Conservation (phyloP, 2,888 invertebrate species). For the Archips xylosteana region DNA sequence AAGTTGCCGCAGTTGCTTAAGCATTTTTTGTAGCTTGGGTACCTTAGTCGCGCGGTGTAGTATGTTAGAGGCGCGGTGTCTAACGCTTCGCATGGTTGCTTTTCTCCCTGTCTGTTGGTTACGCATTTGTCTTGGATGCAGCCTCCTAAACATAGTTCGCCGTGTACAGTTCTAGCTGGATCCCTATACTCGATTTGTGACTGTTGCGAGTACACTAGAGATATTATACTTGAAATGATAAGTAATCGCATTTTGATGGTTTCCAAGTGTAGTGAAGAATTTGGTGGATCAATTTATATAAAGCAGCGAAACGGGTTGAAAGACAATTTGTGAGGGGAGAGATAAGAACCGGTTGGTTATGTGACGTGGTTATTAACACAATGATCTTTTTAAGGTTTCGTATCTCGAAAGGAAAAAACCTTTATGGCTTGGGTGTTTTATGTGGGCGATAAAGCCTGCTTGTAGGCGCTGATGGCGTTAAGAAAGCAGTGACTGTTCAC, state of each 20-base stretch:
- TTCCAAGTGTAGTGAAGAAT: not conserved
- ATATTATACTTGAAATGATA: not conserved
- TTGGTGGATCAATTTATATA: not conserved
- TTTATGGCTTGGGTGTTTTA: no score
- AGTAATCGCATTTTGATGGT: not conserved
- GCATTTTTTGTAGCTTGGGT: not conserved
- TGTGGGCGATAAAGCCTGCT: no score
- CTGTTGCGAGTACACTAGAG: not conserved
- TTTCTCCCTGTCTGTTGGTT: not conserved
- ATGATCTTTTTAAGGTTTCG: no score
- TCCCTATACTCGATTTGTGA: not conserved
- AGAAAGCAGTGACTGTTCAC: no score
- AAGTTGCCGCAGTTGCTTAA: slow-evolving; percentile 1
- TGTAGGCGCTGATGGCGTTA: no score
- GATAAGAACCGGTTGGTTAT: not conserved
- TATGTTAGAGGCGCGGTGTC: not conserved
- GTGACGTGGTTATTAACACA: no score
- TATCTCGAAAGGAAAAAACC: no score
- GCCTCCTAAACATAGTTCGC: not conserved
- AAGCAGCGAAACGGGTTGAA: not conserved
- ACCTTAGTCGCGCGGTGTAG: not conserved
- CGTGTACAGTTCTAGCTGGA: not conserved
- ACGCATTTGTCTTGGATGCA: not conserved
- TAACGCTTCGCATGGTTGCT: not conserved
- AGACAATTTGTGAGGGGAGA: not conserved